These are phyloP conservation scores for Cnemophilus loriae DNA, from an alignment of 2,113 vertebrate species.

Conservation along the genomic window DNA sequence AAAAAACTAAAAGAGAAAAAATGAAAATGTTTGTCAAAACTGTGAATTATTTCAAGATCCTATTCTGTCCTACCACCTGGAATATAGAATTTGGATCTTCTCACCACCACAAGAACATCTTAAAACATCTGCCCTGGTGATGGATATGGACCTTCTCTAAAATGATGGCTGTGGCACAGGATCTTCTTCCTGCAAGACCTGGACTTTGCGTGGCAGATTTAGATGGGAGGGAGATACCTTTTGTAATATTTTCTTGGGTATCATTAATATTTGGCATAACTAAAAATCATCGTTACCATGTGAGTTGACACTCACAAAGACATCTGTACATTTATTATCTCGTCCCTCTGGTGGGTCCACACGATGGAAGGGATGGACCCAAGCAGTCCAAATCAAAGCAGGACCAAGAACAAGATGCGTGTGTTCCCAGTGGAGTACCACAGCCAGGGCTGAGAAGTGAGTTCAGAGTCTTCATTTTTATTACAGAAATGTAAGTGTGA, in stretches of 20 bases:
- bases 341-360: not conserved
- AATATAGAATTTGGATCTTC: not conserved
- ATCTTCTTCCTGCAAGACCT: not conserved
- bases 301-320: not conserved
- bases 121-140: not conserved
- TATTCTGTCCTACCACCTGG: not conserved
- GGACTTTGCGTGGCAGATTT: not conserved
- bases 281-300: not conserved
- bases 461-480: not conserved
- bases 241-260: not conserved
- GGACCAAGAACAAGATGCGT: not conserved
- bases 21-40: not conserved
- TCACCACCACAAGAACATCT: not conserved
- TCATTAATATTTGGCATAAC: not conserved
- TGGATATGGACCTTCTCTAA: not conserved
- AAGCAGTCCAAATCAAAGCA: not conserved
- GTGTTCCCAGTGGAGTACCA: not conserved
- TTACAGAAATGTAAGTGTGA: not conserved
- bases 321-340: not conserved
- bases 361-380: not conserved
- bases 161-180: not conserved
- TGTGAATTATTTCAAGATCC: not conserved
- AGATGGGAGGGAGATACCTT: not conserved
- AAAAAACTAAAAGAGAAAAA: not conserved
- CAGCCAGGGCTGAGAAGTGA: not conserved